Conservation (phyloP, 2,888 invertebrate genomes). For the Acleris holmiana region DNA sequence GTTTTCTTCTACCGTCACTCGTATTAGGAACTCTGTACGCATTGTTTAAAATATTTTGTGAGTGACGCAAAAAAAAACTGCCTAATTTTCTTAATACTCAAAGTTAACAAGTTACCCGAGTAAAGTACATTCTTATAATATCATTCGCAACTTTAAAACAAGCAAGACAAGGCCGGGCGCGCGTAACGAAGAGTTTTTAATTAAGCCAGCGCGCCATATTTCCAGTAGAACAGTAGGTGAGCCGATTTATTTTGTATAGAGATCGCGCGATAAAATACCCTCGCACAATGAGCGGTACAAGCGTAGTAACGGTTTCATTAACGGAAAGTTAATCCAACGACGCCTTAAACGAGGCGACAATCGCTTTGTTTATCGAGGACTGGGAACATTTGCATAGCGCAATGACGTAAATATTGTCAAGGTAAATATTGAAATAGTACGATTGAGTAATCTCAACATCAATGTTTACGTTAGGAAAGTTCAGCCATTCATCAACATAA, state of each 20-base stretch:
- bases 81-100: constrained; percentile 33
- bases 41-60: constrained; percentile 21
- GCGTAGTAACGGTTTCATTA: constrained; percentile 42
- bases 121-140: constrained; percentile 30
- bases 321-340: constrained; percentile 53
- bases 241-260: constrained; percentile 40
- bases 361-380: constrained; percentile 53
- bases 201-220: constrained; percentile 38
- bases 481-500: constrained; percentile 44
- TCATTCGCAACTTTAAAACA: constrained; percentile 34
- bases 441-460: constrained; percentile 55
- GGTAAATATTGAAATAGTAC: constrained; percentile 62
- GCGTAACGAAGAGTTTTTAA: constrained; percentile 40
- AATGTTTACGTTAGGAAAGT: constrained; percentile 36
- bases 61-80: constrained; percentile 21
- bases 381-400: constrained; percentile 60
- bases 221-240: constrained; percentile 37
- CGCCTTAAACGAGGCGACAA: constrained; percentile 50
- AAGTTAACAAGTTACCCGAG: constrained; percentile 32
- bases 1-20: constrained; percentile 30
- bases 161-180: constrained; percentile 25
- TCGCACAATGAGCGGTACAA: constrained; percentile 36
- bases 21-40: constrained; percentile 10
- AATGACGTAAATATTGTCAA: constrained; percentile 62
- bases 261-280: constrained; percentile 39